A percentile compares a stretch with the other conserved stretches of the same genome.
These are phyloP conservation scores for Gymnosoma rotundatum DNA, from an alignment of 2,888 invertebrate species.

Conservation along the genomic window DNA sequence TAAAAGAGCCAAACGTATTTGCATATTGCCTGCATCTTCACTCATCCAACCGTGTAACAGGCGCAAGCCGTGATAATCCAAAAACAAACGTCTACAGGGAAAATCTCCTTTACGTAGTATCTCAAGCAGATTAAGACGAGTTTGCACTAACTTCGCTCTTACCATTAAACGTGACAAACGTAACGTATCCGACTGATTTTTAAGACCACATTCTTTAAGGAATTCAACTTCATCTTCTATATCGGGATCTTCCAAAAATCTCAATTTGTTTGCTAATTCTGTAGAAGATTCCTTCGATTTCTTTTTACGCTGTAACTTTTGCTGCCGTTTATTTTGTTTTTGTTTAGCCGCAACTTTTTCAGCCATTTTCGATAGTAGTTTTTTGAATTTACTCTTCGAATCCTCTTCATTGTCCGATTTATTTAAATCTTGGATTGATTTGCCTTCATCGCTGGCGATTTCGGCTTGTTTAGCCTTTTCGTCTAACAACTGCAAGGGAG, in stretches of 20 bases:
- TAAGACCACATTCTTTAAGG: conserved; percentile 89
- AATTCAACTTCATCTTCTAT: conserved; percentile 94
- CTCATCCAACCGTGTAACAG: conserved; percentile 97
- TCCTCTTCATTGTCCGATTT: conserved; percentile 63
- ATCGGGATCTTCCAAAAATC: conserved; percentile 85
- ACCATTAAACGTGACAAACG: conserved; percentile 95
- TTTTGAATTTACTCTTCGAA: conserved; percentile 72
- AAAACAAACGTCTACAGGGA: conserved; percentile 92
- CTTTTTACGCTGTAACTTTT: conserved; percentile 76
- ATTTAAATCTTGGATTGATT: conserved; percentile 37
- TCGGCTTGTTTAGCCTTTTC: conserved; percentile 39
- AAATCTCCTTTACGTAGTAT: conserved; percentile 91
- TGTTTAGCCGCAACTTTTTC: conserved; percentile 73
- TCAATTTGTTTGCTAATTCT: conserved; percentile 63
- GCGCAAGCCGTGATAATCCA: conserved; percentile 95
- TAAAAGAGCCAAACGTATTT: conserved; percentile 87
- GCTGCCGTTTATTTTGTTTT: conserved; percentile 74
- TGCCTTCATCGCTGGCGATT: conserved; percentile 21
- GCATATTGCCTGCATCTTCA: conserved; percentile 83
- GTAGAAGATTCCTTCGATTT: conserved; percentile 49
- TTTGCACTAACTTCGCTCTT: conserved; percentile 91
- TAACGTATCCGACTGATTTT: conserved; percentile 94
- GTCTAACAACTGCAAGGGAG: conserved; percentile 54
- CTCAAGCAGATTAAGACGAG: conserved; percentile 89
- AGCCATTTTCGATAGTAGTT: conserved; percentile 71